Base-by-base conservation (phyloP, 2,888 invertebrate genomes). In the Lordiphosa andalusiaca region DNA sequence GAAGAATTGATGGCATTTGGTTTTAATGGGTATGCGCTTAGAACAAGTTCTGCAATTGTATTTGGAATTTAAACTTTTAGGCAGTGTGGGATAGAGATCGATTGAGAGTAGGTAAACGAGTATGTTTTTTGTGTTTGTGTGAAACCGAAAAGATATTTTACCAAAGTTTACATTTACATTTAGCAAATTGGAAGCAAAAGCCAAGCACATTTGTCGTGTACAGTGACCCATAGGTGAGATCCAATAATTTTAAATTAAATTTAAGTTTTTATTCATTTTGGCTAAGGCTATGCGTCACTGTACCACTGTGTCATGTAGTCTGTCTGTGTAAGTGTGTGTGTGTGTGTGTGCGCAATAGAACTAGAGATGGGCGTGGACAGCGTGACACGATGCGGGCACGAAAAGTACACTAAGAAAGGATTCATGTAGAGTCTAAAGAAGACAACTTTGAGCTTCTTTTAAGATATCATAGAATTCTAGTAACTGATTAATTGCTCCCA, bases 291-390 rank as follows among this genome's bases (percentile, higher is more conserved):
- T 52, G 10, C 25, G 12, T 53, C 40, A 10, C n/a, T 40, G 40
- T 21, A 40, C 16, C 5, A 19, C 19, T 5, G 30, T 55, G n/a
- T 21, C 6, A 7, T 25, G 25, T 25, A 7, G 44, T 49, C 9
- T 44, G 42, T 61, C 53, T 51, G 41, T 61, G 38, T 55, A 12
- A 55, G 59, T 53, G 10, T 44, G 23, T 40, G 49, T 52, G 35
- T 56, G 16, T 70, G 46, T 72, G 53, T 67, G 63, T 76, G 81
- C 73, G 80, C 77, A 62, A 68, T 80, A 73, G 64, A 72, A 69
- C 42, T 30, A 30, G 30, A 30, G 30, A 30, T 30, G 30, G 30
- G 10, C 30, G 4, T 10, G 30, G 30, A 30, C 30, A 10, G 30
- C 9, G 30, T 30, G 4, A 30, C 30, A 30, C 23, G 23, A 6